These are phyloP conservation scores for Chinchilla lanigera DNA, from an alignment of 2,113 vertebrate genomes.

Conservation along the genomic window DNA sequence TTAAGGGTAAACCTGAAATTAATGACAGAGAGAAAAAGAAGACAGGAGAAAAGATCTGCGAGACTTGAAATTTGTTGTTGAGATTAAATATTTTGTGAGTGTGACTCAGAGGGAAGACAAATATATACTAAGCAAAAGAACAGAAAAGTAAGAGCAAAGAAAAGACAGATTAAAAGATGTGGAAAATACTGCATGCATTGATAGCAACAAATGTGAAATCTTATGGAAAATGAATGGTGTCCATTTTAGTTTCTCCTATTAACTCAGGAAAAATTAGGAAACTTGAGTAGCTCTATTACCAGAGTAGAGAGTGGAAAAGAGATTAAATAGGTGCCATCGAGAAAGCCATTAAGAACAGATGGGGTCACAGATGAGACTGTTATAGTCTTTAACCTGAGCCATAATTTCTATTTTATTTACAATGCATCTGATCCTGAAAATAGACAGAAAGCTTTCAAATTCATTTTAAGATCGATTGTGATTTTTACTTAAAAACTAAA, in stretches of 20 bases:
- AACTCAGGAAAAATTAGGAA: conserved; percentile 25
- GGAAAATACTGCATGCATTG: background rate
- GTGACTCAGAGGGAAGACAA: background rate
- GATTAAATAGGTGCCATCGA: background rate
- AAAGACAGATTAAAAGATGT: background rate
- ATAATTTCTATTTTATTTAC: background rate
- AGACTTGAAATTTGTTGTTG: background rate
- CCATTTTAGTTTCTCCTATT: background rate
- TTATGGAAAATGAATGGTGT: background rate
- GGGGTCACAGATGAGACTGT: background rate
- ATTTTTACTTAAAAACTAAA: background rate
- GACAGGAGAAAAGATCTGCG: background rate
- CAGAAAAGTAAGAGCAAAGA: background rate
- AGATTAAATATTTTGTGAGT: background rate
- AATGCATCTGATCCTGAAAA: background rate
- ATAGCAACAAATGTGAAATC: background rate
- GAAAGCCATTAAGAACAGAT: background rate
- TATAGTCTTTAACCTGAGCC: background rate
- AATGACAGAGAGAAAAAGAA: background rate
- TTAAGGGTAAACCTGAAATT: background rate
- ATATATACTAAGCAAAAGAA: background rate
- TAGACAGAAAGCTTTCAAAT: background rate
- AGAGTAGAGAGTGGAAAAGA: background rate
- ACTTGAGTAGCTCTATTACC: background rate
- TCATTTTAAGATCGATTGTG: background rate